Conservation (phyloP, 2,888 invertebrate species). For the Choristoneura rosaceana region DNA sequence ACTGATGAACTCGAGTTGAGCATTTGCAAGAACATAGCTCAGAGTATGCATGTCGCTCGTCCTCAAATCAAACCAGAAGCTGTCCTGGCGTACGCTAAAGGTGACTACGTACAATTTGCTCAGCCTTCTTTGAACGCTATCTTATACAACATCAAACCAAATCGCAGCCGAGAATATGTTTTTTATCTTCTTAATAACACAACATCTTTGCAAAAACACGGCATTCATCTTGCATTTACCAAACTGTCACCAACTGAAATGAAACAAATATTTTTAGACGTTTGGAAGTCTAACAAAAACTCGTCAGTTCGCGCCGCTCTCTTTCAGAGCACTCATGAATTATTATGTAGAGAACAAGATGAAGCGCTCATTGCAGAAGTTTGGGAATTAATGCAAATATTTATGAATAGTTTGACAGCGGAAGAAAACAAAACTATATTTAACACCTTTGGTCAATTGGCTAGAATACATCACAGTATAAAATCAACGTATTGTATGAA, state of each 20-base stretch:
- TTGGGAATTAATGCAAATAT: conserved; percentile 57
- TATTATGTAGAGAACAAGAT: conserved; percentile 56
- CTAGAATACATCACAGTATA: conserved; percentile 50
- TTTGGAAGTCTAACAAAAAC: conserved; percentile 62
- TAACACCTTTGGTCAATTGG: conserved; percentile 50
- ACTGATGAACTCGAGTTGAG: conserved; percentile 60
- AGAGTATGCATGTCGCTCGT: conserved; percentile 69
- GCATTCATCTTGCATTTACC: conserved; percentile 55
- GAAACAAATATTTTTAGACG: conserved; percentile 52
- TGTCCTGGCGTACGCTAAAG: conserved; percentile 65
- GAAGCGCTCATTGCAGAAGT: conserved; percentile 49
- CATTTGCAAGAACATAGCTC: conserved; percentile 65
- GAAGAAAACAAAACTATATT: conserved; percentile 61
- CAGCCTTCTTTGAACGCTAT: conserved; percentile 68
- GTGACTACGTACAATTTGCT: conserved; percentile 69
- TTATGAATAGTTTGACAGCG: conserved; percentile 58
- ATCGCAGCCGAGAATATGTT: conserved; percentile 53
- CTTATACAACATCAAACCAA: conserved; percentile 62
- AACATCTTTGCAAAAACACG: conserved; percentile 63
- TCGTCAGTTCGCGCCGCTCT: conserved; percentile 58
- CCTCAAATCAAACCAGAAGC: conserved; percentile 64
- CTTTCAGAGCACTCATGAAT: conserved; percentile 54
- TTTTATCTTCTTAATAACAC: conserved; percentile 55
- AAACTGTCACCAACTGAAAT: conserved; percentile 57
- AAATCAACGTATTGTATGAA: conserved; percentile 57